phyloP scores from a whole-genome alignment of 2,888 invertebrate species.

The Morpho deidamia region DNA sequence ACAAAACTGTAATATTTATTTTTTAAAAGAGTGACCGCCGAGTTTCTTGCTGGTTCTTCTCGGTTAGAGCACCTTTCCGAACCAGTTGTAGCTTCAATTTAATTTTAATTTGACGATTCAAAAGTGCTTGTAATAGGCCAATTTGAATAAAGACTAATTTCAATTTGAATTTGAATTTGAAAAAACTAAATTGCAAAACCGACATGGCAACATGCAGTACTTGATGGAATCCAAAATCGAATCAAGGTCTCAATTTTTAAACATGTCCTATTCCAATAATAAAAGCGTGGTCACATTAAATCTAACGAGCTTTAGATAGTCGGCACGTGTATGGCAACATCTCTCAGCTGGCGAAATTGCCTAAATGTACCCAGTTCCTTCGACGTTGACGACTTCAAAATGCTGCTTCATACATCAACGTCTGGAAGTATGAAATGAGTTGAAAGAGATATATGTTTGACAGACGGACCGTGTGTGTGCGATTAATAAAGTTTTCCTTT shows the following conservation, averaged over 20 bases:
- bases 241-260: constrained; percentile 4
- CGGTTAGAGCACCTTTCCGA: no score
- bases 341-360: constrained; percentile 48
- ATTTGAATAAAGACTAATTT: no score
- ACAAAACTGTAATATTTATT: no score
- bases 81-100: no score
- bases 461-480: constrained; percentile 39
- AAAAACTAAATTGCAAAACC: no score
- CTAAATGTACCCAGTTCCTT: constrained; percentile 47
- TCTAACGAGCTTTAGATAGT: constrained; percentile 69
- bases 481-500: constrained; percentile 24
- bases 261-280: background rate
- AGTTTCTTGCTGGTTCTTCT: no score
- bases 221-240: no score
- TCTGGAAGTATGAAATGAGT: constrained; percentile 58
- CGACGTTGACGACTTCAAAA: constrained; percentile 28
- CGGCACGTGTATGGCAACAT: constrained; percentile 55
- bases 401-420: constrained; percentile 56
- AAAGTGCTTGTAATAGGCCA: no score
- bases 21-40: no score
- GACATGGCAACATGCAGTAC: no score
- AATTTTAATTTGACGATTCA: no score
- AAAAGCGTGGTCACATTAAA: constrained; percentile 22
- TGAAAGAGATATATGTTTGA: constrained; percentile 52
- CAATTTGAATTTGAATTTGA: no score